Conservation (phyloP, 35 echinoderm and acorn worm genomes). For the Apostichopus californicus region DNA sequence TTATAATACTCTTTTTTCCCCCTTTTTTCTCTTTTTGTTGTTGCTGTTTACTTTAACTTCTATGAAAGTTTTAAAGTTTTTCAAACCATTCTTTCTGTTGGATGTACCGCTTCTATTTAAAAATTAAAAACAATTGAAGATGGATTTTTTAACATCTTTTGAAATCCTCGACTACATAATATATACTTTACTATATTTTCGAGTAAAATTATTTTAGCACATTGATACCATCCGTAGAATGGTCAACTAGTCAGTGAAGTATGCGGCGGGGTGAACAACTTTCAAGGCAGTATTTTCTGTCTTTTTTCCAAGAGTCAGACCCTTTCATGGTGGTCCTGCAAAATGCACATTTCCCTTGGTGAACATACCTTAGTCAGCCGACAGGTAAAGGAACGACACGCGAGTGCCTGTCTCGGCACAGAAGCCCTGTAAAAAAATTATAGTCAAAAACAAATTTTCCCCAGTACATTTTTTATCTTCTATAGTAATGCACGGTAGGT, state of each 20-base stretch:
- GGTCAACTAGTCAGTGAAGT: not conserved
- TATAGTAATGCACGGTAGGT: not conserved
- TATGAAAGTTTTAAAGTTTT: too few relatives aligned
- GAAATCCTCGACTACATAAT: too few relatives aligned
- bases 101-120: too few relatives aligned
- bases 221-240: not conserved
- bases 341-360: constrained; percentile 37
- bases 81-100: too few relatives aligned
- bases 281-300: not conserved
- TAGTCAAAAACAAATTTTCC: constrained; percentile 13
- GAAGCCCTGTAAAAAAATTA: constrained; percentile 27
- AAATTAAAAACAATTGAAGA: too few relatives aligned
- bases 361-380: not conserved
- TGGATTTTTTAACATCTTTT: too few relatives aligned
- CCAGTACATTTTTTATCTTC: not conserved
- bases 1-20: too few relatives aligned
- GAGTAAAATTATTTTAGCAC: too few relatives aligned
- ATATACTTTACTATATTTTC: too few relatives aligned
- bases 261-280: constrained; percentile 7
- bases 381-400: not conserved
- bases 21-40: too few relatives aligned
- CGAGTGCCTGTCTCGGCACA: not conserved
- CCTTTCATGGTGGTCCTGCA: constrained; percentile 25
- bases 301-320: not conserved
- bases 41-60: too few relatives aligned